Evolutionary conservation across 2,113 vertebrate genomes (phyloP).

Genomic region (Dendrocopos noguchii): DNA sequence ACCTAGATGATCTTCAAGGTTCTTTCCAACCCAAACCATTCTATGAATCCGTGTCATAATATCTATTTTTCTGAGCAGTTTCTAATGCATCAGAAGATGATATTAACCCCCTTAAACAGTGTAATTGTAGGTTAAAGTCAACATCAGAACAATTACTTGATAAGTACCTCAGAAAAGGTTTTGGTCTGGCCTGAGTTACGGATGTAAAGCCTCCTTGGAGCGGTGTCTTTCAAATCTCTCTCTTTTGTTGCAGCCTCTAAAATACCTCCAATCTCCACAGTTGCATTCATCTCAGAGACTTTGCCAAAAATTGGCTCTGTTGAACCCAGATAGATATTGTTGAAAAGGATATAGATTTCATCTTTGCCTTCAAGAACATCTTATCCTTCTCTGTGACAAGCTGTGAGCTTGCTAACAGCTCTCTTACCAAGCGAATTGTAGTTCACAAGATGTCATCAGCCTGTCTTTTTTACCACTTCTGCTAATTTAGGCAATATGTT

Average conservation of each 20-base stretch:
- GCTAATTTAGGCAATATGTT: slow-evolving; percentile 75
- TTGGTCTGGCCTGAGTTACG: not conserved
- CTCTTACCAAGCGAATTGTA: slow-evolving; percentile 71
- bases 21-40: too few relatives aligned
- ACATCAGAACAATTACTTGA: not conserved
- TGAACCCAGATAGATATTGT: slow-evolving; percentile 56
- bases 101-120: not conserved
- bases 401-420: slow-evolving; percentile 73
- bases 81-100: not conserved
- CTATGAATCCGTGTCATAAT: not conserved
- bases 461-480: slow-evolving; percentile 70
- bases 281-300: not conserved
- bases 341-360: slow-evolving; percentile 51
- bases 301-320: slow-evolving; percentile 15
- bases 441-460: slow-evolving; percentile 73
- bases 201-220: not conserved
- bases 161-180: not conserved
- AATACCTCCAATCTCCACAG: not conserved
- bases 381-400: slow-evolving; percentile 69
- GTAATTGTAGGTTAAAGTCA: not conserved
- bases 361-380: slow-evolving; percentile 68
- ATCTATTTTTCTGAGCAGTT: not conserved
- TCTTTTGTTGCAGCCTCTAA: not conserved
- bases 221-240: not conserved
- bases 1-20: too few relatives aligned